Evolutionary conservation across 1,140 invertebrate genomes (phyloP), one percentile per base, ranked within the genome.

Genomic region (Pomacea maculata): DNA sequence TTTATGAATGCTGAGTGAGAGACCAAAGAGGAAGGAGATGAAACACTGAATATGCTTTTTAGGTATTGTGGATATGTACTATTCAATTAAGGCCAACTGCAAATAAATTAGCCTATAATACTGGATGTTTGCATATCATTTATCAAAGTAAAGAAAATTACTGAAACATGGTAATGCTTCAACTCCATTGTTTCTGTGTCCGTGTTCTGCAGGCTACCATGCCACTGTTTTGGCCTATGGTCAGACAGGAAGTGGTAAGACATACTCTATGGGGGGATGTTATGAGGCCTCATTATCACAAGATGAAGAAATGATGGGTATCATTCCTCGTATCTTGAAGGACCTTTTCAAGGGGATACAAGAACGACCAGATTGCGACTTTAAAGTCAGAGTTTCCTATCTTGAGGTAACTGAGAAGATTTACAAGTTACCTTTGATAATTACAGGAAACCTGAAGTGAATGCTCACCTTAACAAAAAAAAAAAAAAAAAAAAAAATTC

Each of bases 211-310:
- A 91, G 91, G 91, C 52, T 91, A 89, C 71, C 91, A 91, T 89
- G 88, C 89, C 4, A 91, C 91, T 73, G 89, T 91, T 11, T 70
- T 91, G 61, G 97, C 97, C 0, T 98, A 98, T 92, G 97, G 97
- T 0, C 97, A 98, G 91, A 98, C 97, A 0, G 97, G 97, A 14
- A 97, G 96, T 84, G 97, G 97, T 0, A 98, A 98, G 91, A 98
- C 97, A 0, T 94, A 95, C 91, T 96, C 96, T 0, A 98, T 98
- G 97, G 97, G 97, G 5, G 97, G 96, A 29, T 89, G 88, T 19
- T 90, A 90, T 79, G 85, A 86, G 57, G 83, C 82, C 4, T 87
- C 85, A 9, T 55, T 86, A 12, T 82, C 81, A 67, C 81, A 83
- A 88, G 93, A 94, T 10, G 93, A 95, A 61, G 87, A 94, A 78